Evolutionary conservation across 2,113 vertebrate genomes (phyloP).

Genomic region (Brachyhypopomus occidentalis): DNA sequence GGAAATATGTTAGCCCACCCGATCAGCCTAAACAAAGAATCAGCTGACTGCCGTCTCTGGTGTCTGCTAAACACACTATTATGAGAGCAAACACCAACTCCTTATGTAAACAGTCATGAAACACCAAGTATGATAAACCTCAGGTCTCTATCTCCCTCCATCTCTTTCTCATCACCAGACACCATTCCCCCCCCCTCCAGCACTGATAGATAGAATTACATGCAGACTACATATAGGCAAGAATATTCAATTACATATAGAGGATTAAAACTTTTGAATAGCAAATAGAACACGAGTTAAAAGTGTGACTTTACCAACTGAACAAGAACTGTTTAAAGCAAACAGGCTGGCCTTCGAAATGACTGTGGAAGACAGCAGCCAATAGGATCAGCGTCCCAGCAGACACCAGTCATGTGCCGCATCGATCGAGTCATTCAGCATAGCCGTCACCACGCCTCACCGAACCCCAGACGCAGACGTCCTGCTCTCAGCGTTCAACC

Average conservation of each 20-base stretch:
- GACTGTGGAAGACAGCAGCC: background rate
- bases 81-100: constrained; percentile 56
- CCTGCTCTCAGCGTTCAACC: background rate
- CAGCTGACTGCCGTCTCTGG: constrained; percentile 26
- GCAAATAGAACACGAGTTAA: background rate
- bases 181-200: too few relatives aligned
- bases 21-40: constrained; percentile 15
- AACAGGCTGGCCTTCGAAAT: background rate
- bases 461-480: too few relatives aligned
- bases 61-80: constrained; percentile 46
- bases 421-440: background rate
- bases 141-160: constrained; percentile 16
- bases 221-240: too few relatives aligned
- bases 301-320: background rate
- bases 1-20: background rate
- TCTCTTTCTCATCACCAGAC: constrained; percentile 11
- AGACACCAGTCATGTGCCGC: background rate
- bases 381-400: constrained; percentile 18
- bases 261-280: background rate
- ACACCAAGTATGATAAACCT: constrained; percentile 27
- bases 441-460: too few relatives aligned
- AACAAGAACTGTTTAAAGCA: constrained; percentile 19
- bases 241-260: too few relatives aligned
- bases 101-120: constrained; percentile 51
- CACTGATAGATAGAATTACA: too few relatives aligned